These are phyloP conservation scores for Lysandra bellargus DNA, from an alignment of 2,888 invertebrate genomes.

Conservation along the genomic window DNA sequence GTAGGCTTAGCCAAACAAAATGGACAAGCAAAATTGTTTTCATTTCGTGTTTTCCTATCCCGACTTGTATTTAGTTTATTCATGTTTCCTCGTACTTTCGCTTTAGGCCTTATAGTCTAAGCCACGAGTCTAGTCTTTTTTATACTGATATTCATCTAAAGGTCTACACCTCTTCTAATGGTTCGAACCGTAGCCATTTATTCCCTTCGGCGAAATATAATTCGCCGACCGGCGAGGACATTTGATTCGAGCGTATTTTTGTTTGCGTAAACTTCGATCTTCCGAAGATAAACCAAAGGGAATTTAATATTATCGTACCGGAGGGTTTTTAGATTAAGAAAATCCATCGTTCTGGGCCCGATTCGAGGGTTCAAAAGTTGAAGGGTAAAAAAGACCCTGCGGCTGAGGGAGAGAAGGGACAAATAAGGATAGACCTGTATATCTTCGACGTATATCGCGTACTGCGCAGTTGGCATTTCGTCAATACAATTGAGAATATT, in stretches of 20 bases:
- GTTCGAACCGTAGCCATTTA: neutral
- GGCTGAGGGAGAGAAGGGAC: constrained; percentile 30
- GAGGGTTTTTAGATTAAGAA: constrained; percentile 32
- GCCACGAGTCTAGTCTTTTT: neutral
- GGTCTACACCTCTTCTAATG: neutral
- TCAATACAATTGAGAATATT: constrained; percentile 5
- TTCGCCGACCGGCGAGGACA: neutral
- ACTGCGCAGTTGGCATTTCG: constrained; percentile 26
- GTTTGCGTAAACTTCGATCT: constrained; percentile 29
- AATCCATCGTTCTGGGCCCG: constrained; percentile 38
- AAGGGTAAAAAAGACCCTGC: constrained; percentile 40
- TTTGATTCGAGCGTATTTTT: constrained; percentile 3
- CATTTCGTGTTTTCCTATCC: neutral
- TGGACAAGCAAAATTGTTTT: neutral
- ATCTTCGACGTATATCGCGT: neutral
- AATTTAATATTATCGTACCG: constrained; percentile 32
- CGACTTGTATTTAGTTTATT: neutral
- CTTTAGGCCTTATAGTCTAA: neutral
- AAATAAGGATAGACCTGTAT: constrained; percentile 24
- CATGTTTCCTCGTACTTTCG: neutral
- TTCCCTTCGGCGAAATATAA: neutral
- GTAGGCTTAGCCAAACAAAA: neutral
- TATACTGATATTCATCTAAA: neutral
- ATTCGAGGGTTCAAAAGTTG: constrained; percentile 40
- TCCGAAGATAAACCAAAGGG: constrained; percentile 31